Base-by-base conservation (phyloP, 2,797 vertebrate species). In the Parotocinclus haroldoi region DNA sequence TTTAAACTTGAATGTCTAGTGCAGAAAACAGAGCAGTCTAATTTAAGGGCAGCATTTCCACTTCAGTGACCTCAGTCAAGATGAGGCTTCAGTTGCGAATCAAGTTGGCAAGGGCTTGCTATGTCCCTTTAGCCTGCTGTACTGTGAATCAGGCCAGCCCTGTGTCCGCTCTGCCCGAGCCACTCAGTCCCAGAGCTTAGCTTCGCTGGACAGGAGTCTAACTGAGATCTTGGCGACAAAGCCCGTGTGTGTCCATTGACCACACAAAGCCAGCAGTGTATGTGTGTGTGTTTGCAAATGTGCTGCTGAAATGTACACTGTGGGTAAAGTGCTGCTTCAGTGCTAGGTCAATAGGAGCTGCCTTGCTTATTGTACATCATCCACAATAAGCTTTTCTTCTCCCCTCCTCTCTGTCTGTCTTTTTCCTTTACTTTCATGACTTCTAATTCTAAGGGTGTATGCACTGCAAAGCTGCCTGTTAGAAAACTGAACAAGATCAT, bases 291-390 rank as follows among this genome's bases (percentile, higher is more conserved):
- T 76, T 4, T 1, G 9, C 16, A 64, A 64, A 45, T 55, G 17
- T 4, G 82, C 70, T 59, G 72, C 79, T 86, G 87, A 88, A 87
- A 87, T 86, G 86, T 85, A 88, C 84, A 88, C 87, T 85, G 83
- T 56, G 87, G 79, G 87, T 86, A 87, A 88, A 88, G 83, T 82
- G 81, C 88, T 78, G 85, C 85, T 85, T 88, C 87, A 91, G 84
- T 89, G 81, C 80, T 71, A 36, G 77, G 80, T 91, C 90, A 91
- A 90, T 91, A 86, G 90, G 91, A 88, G 90, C 88, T 85, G 86
- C 78, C 83, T 82, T 87, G 89, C 88, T 90, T 89, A 91, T 92
- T 91, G 91, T 92, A 91, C 91, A 85, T 86, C 84, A 72, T 10
- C 61, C 80, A 91, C 91, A 92, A 91, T 89, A 87, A 87, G 86